Conservation (phyloP, 2,797 vertebrate species). For the Galagoides demidoff region DNA sequence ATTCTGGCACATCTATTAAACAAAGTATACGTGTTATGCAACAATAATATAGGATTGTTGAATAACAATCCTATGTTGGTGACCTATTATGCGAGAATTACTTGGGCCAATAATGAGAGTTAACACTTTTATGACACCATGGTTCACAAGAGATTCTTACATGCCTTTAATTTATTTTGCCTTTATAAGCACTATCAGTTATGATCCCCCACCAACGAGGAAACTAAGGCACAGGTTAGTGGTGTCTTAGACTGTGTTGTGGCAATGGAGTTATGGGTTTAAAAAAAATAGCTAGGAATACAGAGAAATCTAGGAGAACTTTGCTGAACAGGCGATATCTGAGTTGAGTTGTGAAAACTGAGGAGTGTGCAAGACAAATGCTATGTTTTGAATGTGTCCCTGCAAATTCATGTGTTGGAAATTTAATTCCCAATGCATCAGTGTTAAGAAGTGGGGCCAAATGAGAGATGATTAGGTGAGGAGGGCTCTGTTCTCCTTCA, state of each 20-base stretch:
- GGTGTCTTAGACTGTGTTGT: neutral
- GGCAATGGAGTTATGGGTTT: neutral
- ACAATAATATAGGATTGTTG: no score
- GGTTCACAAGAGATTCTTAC: neutral
- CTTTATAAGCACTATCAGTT: neutral
- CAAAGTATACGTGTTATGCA: neutral
- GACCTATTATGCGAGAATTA: neutral
- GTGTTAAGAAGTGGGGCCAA: neutral
- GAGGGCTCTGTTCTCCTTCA: neutral
- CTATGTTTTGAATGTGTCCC: neutral
- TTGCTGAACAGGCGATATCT: neutral
- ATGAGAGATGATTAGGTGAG: neutral
- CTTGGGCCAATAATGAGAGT: neutral
- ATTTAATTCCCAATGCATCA: neutral
- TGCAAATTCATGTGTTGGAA: neutral
- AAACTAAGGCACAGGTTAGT: neutral
- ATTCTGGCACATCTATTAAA: constrained; percentile 4
- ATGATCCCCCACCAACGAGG: neutral
- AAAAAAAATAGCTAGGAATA: neutral
- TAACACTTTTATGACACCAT: neutral
- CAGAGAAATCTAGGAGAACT: neutral
- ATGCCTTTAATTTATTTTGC: neutral
- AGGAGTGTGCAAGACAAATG: neutral
- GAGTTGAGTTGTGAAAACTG: neutral
- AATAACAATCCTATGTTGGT: neutral